Percentiles rank a stretch among this genome's conserved stretches.
These are phyloP conservation scores for Pogonus chalceus DNA, from an alignment of 1,140 invertebrate species.

Conservation along the genomic window DNA sequence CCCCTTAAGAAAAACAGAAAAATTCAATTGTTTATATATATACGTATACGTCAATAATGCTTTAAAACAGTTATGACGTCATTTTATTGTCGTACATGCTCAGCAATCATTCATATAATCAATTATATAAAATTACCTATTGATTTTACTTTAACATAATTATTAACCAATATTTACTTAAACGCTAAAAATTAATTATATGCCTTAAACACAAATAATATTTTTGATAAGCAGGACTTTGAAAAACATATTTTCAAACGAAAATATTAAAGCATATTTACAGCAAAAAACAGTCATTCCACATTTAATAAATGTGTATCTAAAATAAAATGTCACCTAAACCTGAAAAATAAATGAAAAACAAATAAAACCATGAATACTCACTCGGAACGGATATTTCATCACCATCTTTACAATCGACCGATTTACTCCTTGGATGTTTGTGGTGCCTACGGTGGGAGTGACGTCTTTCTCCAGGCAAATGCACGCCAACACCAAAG, in stretches of 20 bases:
- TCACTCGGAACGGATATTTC: constrained; percentile 58
- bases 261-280: constrained; percentile 9
- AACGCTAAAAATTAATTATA: too few relatives aligned
- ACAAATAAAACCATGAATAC: constrained; percentile 22
- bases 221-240: too few relatives aligned
- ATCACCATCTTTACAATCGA: constrained; percentile 37
- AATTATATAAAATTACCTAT: too few relatives aligned
- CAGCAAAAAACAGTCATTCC: not conserved
- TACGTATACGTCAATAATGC: too few relatives aligned
- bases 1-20: too few relatives aligned
- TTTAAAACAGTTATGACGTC: too few relatives aligned
- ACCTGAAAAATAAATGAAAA: not conserved
- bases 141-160: too few relatives aligned
- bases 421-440: constrained; percentile 48
- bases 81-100: too few relatives aligned
- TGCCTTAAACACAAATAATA: too few relatives aligned
- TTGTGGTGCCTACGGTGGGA: constrained; percentile 67
- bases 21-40: too few relatives aligned
- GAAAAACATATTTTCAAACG: not conserved
- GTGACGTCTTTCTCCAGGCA: constrained; percentile 64
- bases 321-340: not conserved
- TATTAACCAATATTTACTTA: too few relatives aligned
- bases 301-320: not conserved
- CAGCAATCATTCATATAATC: too few relatives aligned
- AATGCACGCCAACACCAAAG: constrained; percentile 78